phyloP scores from a whole-genome alignment of 2,888 invertebrate species.

The Tipula lateralis region DNA sequence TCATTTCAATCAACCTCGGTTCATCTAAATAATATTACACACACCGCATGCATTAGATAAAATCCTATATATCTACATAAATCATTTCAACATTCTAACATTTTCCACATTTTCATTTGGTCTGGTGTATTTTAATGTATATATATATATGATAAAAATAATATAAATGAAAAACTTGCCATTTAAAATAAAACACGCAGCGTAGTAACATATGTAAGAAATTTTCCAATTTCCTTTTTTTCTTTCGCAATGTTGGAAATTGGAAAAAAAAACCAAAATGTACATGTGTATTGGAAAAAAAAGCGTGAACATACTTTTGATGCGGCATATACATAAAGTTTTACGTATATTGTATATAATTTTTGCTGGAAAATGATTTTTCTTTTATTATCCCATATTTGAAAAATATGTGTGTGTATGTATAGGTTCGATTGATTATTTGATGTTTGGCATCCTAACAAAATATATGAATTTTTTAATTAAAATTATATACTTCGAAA shows the following conservation, averaged over 20 bases:
- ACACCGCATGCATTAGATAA: not conserved
- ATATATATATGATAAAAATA: not conserved
- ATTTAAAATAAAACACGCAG: not conserved
- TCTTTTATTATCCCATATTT: not conserved
- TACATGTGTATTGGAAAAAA: not conserved
- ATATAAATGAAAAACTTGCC: not conserved
- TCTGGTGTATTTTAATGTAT: not conserved
- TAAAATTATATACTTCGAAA: no score
- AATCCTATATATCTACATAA: not conserved
- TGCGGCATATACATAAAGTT: not conserved
- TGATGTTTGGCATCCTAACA: not conserved
- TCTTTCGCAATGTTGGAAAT: not conserved
- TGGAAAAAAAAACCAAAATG: not conserved
- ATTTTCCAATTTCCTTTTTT: not conserved
- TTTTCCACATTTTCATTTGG: not conserved
- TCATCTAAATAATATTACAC: not conserved
- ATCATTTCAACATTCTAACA: not conserved
- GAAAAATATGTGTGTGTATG: not conserved
- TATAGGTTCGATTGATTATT: not conserved
- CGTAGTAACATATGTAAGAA: not conserved
- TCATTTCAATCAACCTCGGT: not conserved
- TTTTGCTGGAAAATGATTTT: not conserved
- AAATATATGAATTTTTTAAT: not conserved
- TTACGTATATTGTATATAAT: not conserved
- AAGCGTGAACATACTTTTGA: not conserved